A percentile compares a stretch with the other conserved stretches of the same genome.
Evolutionary conservation across 2,888 invertebrate species (phyloP).

Genomic region (Lasioglossum villosulum): DNA sequence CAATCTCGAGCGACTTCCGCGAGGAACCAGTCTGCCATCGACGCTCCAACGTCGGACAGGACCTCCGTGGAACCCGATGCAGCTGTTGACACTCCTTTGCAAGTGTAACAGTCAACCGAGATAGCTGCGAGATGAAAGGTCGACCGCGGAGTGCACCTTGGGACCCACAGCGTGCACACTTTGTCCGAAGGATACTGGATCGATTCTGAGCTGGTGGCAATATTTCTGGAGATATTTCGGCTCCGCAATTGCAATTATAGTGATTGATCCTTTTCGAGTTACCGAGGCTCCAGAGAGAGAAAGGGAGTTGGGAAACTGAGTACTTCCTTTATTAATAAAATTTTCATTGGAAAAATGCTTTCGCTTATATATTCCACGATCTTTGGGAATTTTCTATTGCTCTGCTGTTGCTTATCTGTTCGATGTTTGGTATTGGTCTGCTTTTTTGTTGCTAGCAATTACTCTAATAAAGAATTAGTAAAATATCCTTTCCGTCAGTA

Average conservation of each 20-base stretch:
- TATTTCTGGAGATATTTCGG: neutral
- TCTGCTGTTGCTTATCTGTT: no score
- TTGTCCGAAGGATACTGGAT: neutral
- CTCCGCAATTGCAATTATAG: neutral
- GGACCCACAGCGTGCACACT: neutral
- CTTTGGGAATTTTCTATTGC: no score
- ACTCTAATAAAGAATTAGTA: neutral
- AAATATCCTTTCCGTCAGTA: neutral
- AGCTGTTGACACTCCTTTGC: neutral
- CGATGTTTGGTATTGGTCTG: no score
- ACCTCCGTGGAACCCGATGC: neutral
- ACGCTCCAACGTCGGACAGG: neutral
- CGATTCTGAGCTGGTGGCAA: neutral
- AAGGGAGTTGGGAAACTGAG: neutral
- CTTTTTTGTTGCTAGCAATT: no score
- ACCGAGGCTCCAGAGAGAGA: neutral
- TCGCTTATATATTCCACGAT: no score
- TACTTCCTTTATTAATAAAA: neutral
- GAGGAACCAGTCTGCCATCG: slow-evolving; percentile 10
- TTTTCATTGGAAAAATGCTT: neutral
- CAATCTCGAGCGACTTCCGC: slow-evolving; percentile 22
- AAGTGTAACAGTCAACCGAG: slow-evolving; percentile 8
- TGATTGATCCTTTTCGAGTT: neutral
- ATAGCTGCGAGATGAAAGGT: neutral
- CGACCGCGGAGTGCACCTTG: neutral